Evolutionary conservation across 2,113 vertebrate genomes (phyloP).

Genomic region (Bucco capensis): DNA sequence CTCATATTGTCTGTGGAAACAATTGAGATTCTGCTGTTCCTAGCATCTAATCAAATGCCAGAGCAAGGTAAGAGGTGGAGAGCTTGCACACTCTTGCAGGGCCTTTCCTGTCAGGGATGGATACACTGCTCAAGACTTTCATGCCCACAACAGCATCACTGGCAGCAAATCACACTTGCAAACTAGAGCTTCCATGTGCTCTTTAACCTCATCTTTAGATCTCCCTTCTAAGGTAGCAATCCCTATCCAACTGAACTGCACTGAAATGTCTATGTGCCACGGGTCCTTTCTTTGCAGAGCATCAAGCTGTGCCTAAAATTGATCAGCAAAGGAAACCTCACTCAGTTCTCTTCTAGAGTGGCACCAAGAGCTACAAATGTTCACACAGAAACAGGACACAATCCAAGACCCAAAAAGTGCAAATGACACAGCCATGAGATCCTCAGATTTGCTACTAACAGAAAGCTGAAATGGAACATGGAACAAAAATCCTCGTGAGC

Average conservation of each 20-base stretch:
- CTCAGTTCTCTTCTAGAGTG: not conserved
- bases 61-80: not conserved
- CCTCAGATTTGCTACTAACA: not conserved
- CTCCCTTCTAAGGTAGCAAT: not conserved
- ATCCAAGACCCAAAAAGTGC: not conserved
- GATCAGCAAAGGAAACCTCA: not conserved
- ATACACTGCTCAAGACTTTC: not conserved
- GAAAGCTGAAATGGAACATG: not conserved
- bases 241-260: not conserved
- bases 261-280: not conserved
- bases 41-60: not conserved
- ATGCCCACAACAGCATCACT: not conserved
- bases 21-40: not conserved
- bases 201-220: not conserved
- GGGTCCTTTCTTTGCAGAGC: not conserved
- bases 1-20: not conserved
- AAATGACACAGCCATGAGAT: not conserved
- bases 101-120: not conserved
- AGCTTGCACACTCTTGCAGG: not conserved
- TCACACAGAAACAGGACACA: not conserved
- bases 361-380: not conserved
- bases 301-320: slow-evolving; percentile 1
- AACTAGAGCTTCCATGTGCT: not conserved
- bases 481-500: not conserved
- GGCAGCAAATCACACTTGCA: not conserved